Base-by-base conservation (phyloP, 2,797 vertebrate species). In the Aplochiton taeniatus region DNA sequence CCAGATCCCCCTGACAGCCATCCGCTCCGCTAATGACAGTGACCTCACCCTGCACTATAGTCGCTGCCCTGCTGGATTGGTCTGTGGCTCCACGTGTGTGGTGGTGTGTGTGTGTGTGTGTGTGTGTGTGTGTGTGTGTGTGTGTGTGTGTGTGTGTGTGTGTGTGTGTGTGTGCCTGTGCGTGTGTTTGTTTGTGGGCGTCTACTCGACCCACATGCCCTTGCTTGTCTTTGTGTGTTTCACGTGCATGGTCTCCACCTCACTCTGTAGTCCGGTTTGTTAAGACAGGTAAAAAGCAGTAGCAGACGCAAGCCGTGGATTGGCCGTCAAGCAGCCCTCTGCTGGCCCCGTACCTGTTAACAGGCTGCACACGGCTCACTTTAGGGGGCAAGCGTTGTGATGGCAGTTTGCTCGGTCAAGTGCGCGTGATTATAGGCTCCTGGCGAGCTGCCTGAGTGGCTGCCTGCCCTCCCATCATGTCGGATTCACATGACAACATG, bases 11-110 rank as follows among this genome's bases (percentile, higher is more conserved):
- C 75, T 31, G 31, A 31, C 31, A 31, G 31, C 31, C 72, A 76
- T 65, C 50, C 76, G 72, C 64, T 76, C 77, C 79, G 66, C 83
- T 88, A 83, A 90, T 85, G 81, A 85, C 73, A 75, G 51, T 64
- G 73, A 82, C 79, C 75, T 85, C 75, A 76, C 64, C 66, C 58
- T 58, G 79, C 65, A 56, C 72, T 67, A 70, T 74, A 63, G 70
- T 69, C 74, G 66, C 79, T 78, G 67, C 41, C 18, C 11, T 31
- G 72, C 70, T 62, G 72, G 66, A 61, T 68, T 74, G 65, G 81
- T 81, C 70, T 71, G 62, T 65, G 56, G 46, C 61, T 17, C 55
- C 74, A 57, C 46, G 9, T 20, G 51, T 47, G 46, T 55, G n/a
- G n/a, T n/a, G n/a, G 45, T 77, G 44, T 68, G 63, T 76, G 66